These are phyloP conservation scores for Bathynomus jamesi DNA, from an alignment of 1,140 invertebrate genomes.

Conservation along the genomic window DNA sequence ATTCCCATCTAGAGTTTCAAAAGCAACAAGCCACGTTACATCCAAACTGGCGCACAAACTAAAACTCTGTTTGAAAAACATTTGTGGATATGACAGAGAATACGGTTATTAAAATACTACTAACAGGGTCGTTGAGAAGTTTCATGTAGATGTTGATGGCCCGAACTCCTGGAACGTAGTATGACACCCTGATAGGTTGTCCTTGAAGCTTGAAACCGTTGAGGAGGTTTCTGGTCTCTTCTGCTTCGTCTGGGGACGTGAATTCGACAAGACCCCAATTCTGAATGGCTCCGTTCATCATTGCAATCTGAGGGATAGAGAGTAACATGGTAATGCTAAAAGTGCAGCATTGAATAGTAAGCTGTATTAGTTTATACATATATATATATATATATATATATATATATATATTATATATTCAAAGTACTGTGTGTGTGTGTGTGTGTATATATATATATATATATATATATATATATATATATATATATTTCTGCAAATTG, in stretches of 20 bases:
- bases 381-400: too few species aligned
- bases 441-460: too few species aligned
- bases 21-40: not conserved
- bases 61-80: not conserved
- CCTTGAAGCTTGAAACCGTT: constrained; percentile 45
- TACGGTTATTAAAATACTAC: not conserved
- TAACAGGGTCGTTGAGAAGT: constrained; percentile 46
- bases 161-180: constrained; percentile 52
- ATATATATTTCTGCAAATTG: too few species aligned
- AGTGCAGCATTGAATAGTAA: too few species aligned
- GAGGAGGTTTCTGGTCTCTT: constrained; percentile 46
- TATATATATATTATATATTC: too few species aligned
- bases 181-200: constrained; percentile 48
- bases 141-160: constrained; percentile 53
- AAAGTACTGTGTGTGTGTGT: too few species aligned
- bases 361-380: too few species aligned
- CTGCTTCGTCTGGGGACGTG: constrained; percentile 47
- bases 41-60: not conserved
- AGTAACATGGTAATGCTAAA: too few species aligned
- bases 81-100: too few species aligned
- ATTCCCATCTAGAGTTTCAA: too few species aligned
- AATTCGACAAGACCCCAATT: constrained; percentile 55
- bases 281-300: constrained; percentile 50
- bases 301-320: constrained; percentile 52
- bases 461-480: too few species aligned